Evolutionary conservation across 2,888 invertebrate genomes (phyloP), one percentile per base, ranked within the genome.

Genomic region (Brachyptera putata): DNA sequence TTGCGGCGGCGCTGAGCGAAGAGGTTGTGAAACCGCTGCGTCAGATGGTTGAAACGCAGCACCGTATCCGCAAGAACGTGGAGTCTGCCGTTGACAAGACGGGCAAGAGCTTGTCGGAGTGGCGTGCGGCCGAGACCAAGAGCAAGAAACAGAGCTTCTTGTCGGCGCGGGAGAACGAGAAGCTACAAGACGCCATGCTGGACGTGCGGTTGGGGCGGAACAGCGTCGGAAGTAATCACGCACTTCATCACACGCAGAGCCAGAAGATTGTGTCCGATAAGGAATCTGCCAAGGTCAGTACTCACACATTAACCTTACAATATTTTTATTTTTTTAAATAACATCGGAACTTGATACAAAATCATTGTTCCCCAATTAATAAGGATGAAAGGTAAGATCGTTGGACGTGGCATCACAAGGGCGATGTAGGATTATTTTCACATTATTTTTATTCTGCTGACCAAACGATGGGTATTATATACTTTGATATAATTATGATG

Each of bases 1-100:
- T 92, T 75, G 87, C 90, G 60, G 82, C 80, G 66, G 84, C 89
- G 37, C 77, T 95, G 41, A 78, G 86, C 62, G 95, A 95, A 67
- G 95, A 95, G 73, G 83, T 95, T 63, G 91, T 91, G 24, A 92
- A 93, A 76, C 95, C 95, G 56, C 80, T 95, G 70, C 88, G 86
- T 73, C 76, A 78, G 64, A 79, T 88, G 55, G 30, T 53, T 9
- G 83, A 83, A 64, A 74, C 76, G 9, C 82, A 83, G 67, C 77
- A 78, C 49, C 80, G 80, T 62, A 75, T 79, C 55, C 75, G 83
- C 63, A 82, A 81, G 71, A 75, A 77, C 3, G 81, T 83, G 62
- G 83, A 83, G 68, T 73, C 73, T 30, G 74, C 76, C 62, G 95
- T 95, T 25, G 95, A 95, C 72, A 94, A 93, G 74, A 85, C 92